Evolutionary conservation across 2,113 vertebrate species (phyloP), one percentile per base, ranked within the genome.

Genomic region (Panthera leo): DNA sequence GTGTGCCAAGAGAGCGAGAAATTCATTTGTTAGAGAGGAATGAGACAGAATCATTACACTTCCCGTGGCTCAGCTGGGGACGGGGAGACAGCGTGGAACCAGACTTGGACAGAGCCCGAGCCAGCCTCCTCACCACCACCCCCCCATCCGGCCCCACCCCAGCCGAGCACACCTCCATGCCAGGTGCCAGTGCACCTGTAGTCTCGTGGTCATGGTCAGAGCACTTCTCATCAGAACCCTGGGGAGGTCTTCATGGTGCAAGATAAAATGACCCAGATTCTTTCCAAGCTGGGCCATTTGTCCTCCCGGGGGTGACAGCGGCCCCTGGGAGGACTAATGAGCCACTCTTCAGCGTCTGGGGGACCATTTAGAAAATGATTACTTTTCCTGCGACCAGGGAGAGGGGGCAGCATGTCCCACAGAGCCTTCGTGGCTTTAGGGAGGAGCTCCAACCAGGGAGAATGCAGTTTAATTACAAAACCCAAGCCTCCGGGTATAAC

Each of bases 241-340:
- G 53, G 76, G 53, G 79, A 96, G 71, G 71, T 18, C 89, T 85
- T 82, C 84, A 36, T 1, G 39, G 71, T 58, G 63, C 14, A 27
- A 71, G 85, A 79, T 29, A 97, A 96, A 96, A 85, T 95, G 96
- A 97, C 97, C 97, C 92, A 98, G 97, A 98, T 98, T 96, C 87
- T 94, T 45, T 65, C 96, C 51, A 58, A 94, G 96, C 94, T n/a
- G 63, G 83, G 91, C 91, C 88, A 93, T 79, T 91, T 88, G 90
- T 93, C 94, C 84, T 96, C 95, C 53, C 19, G 6, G 53, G 94
- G 90, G 51, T 94, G 71, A 97, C 23, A 6, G 58, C 1, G 0
- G 89, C 85, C 94, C 84, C 94, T 75, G 90, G 95, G 96, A 97
- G 93, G 90, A 95, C 93, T 95, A 95, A 95, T 71, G 58, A 97